phyloP scores from a whole-genome alignment of 2,797 vertebrate genomes.

The Falco biarmicus region DNA sequence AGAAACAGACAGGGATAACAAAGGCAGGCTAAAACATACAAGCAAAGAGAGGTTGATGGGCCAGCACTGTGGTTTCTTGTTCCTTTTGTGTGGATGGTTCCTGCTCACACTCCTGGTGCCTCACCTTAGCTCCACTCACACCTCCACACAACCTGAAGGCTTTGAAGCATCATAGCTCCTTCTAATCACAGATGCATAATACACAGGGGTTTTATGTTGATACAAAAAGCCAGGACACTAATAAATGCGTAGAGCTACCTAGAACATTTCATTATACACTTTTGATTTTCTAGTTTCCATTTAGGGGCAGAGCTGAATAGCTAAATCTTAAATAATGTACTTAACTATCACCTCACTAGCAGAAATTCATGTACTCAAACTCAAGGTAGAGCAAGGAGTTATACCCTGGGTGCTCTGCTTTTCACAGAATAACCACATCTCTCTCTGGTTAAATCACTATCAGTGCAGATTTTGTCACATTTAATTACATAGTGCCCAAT shows the following conservation, averaged over 20 bases:
- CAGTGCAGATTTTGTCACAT: neutral
- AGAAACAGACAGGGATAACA: conserved; percentile 49
- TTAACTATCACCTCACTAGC: neutral
- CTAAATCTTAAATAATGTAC: neutral
- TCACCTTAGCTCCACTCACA: neutral
- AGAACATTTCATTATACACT: neutral
- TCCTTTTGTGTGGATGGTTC: neutral
- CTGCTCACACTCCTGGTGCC: neutral
- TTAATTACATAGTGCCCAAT: neutral
- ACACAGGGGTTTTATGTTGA: neutral
- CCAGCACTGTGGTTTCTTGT: neutral
- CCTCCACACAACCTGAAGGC: neutral
- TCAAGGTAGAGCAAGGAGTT: neutral
- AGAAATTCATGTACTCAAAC: neutral
- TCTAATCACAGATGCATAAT: neutral
- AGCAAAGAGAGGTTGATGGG: neutral
- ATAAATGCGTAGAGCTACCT: neutral
- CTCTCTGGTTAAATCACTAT: neutral
- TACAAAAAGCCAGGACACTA: neutral
- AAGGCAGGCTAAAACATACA: neutral
- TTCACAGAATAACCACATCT: neutral
- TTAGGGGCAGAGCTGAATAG: neutral
- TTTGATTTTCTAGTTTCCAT: neutral
- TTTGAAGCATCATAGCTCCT: neutral
- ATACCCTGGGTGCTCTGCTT: neutral